A percentile compares a stretch with the other conserved stretches of the same genome.
Conservation (phyloP, 1,140 invertebrate species). For the Bombus picipes region DNA sequence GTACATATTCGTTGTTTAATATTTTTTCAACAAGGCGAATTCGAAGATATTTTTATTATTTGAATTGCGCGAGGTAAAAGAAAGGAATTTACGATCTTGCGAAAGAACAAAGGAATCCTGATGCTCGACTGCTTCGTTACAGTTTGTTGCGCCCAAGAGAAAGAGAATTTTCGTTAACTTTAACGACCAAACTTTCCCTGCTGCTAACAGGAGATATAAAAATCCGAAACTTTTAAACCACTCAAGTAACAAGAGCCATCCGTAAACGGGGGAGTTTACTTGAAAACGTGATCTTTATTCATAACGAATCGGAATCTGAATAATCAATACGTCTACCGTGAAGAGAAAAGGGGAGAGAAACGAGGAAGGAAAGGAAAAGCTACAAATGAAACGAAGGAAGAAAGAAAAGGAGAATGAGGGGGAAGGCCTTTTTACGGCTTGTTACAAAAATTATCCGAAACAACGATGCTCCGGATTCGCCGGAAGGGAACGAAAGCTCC, state of each 20-base stretch:
- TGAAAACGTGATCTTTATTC: conserved; percentile 45
- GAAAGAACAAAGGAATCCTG: background rate
- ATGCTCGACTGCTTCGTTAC: background rate
- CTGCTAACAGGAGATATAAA: background rate
- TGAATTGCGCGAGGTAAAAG: background rate
- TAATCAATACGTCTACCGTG: conserved; percentile 41
- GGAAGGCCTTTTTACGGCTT: conserved; percentile 24
- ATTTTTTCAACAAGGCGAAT: too few relatives aligned
- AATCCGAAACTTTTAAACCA: conserved; percentile 2
- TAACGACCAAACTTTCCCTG: conserved; percentile 35
- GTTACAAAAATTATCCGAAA: conserved; percentile 49
- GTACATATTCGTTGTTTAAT: too few relatives aligned
- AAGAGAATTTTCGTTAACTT: conserved; percentile 34
- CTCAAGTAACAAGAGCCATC: conserved; percentile 3
- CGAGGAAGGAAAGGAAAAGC: background rate
- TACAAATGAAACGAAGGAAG: background rate
- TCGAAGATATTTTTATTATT: background rate
- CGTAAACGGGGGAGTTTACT: conserved; percentile 17
- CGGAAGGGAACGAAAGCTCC: background rate
- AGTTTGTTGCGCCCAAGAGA: background rate
- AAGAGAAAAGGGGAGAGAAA: background rate
- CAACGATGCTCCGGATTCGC: background rate
- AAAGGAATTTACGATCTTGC: background rate
- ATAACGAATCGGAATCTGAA: conserved; percentile 47
- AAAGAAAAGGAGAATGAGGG: background rate